These are phyloP conservation scores for Eurosta solidaginis DNA, from an alignment of 1,140 invertebrate genomes.

Conservation along the genomic window DNA sequence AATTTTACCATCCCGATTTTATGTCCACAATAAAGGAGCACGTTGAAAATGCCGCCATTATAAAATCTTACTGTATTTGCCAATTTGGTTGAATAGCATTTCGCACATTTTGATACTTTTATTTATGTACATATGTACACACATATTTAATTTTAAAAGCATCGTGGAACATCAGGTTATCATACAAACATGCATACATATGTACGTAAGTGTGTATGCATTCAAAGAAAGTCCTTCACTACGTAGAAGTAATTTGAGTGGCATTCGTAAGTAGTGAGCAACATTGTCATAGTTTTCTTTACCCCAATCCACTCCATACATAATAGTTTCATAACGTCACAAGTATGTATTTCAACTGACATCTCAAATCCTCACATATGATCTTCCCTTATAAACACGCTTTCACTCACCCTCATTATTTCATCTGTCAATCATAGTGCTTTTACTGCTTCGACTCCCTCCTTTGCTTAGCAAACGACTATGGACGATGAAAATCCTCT, in stretches of 20 bases:
- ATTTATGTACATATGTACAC: too few relatives aligned
- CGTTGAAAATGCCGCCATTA: neutral
- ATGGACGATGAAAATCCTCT: neutral
- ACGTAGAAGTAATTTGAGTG: slow-evolving; percentile 7
- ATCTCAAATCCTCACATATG: slow-evolving; percentile 48
- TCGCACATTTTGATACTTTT: too few relatives aligned
- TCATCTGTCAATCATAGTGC: neutral
- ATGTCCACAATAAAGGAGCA: neutral
- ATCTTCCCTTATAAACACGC: slow-evolving; percentile 30
- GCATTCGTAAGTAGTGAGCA: neutral
- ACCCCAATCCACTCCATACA: neutral
- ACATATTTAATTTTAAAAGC: too few relatives aligned
- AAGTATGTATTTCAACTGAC: slow-evolving; percentile 41
- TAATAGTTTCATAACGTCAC: neutral
- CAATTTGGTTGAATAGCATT: too few relatives aligned
- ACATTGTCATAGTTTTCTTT: neutral
- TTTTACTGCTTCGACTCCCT: neutral
- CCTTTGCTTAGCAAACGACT: neutral
- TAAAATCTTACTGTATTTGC: too few relatives aligned
- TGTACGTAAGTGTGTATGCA: too few relatives aligned
- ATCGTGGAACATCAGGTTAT: too few relatives aligned
- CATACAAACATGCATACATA: too few relatives aligned
- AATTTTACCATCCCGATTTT: neutral
- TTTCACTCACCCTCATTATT: slow-evolving; percentile 30
- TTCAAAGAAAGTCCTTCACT: neutral